These are phyloP conservation scores for Heterodera filipjevi DNA, from an alignment of 2,888 invertebrate species.

Conservation along the genomic window DNA sequence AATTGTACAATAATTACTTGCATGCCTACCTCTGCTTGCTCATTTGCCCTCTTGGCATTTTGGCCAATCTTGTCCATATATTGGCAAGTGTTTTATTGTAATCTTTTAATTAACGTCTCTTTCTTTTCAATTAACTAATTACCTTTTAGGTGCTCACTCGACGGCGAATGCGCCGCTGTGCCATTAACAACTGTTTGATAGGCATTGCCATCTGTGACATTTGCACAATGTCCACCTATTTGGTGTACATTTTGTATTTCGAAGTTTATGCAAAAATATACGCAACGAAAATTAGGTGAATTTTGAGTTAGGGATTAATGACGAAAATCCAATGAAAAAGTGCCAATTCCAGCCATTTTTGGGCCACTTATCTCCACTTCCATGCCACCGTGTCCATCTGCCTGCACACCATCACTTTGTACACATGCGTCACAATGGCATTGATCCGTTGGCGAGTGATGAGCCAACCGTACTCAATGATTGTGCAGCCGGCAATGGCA, in stretches of 20 bases:
- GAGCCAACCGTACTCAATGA: slow-evolving; percentile 34
- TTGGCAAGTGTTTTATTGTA: slow-evolving; percentile 27
- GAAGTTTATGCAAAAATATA: slow-evolving; percentile 36
- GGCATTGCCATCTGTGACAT: slow-evolving; percentile 49
- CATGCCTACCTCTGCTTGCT: slow-evolving; percentile 48
- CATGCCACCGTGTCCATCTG: slow-evolving; percentile 46
- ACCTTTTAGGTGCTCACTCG: slow-evolving; percentile 42
- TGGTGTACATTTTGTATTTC: slow-evolving; percentile 49
- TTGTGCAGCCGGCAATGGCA: slow-evolving; percentile 40
- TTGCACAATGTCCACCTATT: slow-evolving; percentile 46
- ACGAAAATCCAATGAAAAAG: no score
- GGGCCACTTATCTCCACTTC: slow-evolving; percentile 44
- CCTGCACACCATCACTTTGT: slow-evolving; percentile 47
- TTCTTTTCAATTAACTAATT: background rate
- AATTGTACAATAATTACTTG: slow-evolving; percentile 41
- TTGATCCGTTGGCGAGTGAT: slow-evolving; percentile 50
- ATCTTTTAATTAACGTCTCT: background rate
- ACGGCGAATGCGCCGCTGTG: slow-evolving; percentile 47
- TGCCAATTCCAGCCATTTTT: slow-evolving; percentile 40
- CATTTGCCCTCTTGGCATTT: slow-evolving; percentile 47
- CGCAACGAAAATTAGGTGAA: slow-evolving; percentile 21
- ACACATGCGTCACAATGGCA: slow-evolving; percentile 48
- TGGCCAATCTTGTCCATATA: slow-evolving; percentile 50
- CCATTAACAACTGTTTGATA: slow-evolving; percentile 46
- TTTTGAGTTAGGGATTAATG: background rate